phyloP scores from a whole-genome alignment of 35 echinoderm and acorn worm genomes.

The Hemicentrotus pulcherrimus region DNA sequence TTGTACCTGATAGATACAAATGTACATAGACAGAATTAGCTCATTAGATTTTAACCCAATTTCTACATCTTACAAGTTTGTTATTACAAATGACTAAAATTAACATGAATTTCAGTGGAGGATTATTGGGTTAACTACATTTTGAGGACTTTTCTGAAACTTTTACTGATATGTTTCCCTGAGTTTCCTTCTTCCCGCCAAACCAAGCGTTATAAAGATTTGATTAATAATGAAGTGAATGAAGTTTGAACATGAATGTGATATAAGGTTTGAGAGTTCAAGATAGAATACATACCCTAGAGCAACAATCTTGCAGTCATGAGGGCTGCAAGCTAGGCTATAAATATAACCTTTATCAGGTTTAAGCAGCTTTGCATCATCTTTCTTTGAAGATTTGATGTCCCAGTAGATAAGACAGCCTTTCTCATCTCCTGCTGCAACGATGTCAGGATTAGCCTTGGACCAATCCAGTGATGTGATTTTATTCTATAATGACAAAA shows the following conservation, averaged over 20 bases:
- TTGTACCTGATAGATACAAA: slow-evolving; percentile 69
- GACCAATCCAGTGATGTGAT: slow-evolving; percentile 82
- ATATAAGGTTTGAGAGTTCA: not conserved
- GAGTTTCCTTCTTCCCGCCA: no score
- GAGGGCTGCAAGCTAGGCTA: slow-evolving; percentile 63
- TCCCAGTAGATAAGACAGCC: slow-evolving; percentile 86
- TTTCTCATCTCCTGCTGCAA: slow-evolving; percentile 88
- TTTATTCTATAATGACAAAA: slow-evolving; percentile 60
- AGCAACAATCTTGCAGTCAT: slow-evolving; percentile 54
- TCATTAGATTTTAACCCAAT: not conserved
- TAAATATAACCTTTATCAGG: slow-evolving; percentile 71
- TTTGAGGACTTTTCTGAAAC: no score
- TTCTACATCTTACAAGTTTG: not conserved
- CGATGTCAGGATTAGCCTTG: slow-evolving; percentile 44
- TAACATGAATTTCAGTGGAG: not conserved
- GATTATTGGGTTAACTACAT: no score
- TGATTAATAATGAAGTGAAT: no score
- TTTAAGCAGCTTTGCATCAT: slow-evolving; percentile 57
- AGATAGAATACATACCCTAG: slow-evolving; percentile 62
- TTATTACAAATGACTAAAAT: not conserved
- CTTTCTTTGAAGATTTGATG: slow-evolving; percentile 31
- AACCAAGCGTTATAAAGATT: no score
- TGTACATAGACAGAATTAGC: not conserved
- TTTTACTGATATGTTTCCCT: no score
- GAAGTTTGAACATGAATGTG: not conserved